A percentile compares a stretch with the other conserved stretches of the same genome.
Conservation (phyloP, 1,140 invertebrate genomes). For the Neuroterus valhalla region DNA sequence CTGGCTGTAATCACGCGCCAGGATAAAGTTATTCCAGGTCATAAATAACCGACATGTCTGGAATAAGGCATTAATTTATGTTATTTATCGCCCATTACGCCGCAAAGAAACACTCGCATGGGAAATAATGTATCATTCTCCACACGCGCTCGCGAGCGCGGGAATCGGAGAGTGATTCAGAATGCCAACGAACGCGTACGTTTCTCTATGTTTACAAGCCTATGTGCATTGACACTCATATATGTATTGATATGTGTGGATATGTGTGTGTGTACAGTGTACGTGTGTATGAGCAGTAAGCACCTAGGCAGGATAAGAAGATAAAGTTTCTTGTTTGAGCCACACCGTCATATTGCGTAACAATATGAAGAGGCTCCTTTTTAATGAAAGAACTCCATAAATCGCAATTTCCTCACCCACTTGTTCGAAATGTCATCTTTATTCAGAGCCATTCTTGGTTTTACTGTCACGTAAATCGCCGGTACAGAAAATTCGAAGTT, state of each 20-base stretch:
- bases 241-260: neutral
- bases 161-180: constrained; percentile 67
- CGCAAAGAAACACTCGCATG: constrained; percentile 72
- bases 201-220: neutral
- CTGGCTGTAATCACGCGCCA: constrained; percentile 71
- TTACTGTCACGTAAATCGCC: neutral
- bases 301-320: constrained; percentile 10
- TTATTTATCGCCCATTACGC: constrained; percentile 74
- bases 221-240: constrained; percentile 3
- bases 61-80: constrained; percentile 74
- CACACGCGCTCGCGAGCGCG: constrained; percentile 63
- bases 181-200: constrained; percentile 62
- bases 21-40: constrained; percentile 73
- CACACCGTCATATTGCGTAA: constrained; percentile 19
- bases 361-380: neutral
- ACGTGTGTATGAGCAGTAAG: too few relatives aligned
- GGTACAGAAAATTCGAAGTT: neutral
- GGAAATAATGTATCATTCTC: constrained; percentile 73
- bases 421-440: neutral
- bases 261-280: too few relatives aligned
- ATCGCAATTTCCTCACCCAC: neutral
- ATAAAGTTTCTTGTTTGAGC: constrained; percentile 3
- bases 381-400: neutral
- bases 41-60: constrained; percentile 73
- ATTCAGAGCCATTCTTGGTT: neutral